phyloP scores from a whole-genome alignment of 1,140 invertebrate genomes.

The Araneus ventricosus region DNA sequence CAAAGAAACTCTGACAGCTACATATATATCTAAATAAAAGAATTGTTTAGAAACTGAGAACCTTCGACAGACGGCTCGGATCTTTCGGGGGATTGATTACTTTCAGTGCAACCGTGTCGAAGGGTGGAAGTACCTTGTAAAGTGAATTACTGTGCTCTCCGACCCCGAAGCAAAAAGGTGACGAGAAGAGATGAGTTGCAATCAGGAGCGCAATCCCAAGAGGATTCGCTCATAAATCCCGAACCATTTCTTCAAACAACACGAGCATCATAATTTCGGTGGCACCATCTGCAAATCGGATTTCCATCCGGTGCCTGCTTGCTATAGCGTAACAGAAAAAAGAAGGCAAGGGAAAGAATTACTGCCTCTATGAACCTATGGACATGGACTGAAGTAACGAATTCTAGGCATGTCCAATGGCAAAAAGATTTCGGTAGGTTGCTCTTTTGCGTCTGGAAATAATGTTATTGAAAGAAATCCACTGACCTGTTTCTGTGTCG shows the following conservation, averaged over 20 bases:
- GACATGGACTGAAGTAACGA: conserved; percentile 25
- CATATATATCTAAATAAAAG: conserved; percentile 61
- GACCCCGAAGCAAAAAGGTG: conserved; percentile 48
- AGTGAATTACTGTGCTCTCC: conserved; percentile 59
- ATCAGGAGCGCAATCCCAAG: conserved; percentile 58
- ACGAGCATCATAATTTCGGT: conserved; percentile 55
- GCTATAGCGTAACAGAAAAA: conserved; percentile 2
- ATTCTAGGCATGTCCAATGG: conserved; percentile 13
- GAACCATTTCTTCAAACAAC: conserved; percentile 63
- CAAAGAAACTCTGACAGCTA: conserved; percentile 29
- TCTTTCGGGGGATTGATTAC: conserved; percentile 66
- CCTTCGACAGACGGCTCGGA: neutral
- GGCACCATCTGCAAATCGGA: conserved; percentile 61
- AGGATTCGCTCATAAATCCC: conserved; percentile 55
- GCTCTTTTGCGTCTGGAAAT: neutral
- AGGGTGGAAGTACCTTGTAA: conserved; percentile 38
- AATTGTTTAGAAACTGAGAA: conserved; percentile 61
- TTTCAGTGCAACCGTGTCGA: conserved; percentile 48
- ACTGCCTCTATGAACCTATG: neutral
- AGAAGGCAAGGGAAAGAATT: neutral
- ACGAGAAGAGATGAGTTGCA: conserved; percentile 59
- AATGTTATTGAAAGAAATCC: conserved; percentile 11
- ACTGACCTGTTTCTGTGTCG: neutral
- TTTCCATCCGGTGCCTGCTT: conserved; percentile 4
- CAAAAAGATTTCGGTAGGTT: conserved; percentile 17